A percentile compares a stretch with the other conserved stretches of the same genome.
These are phyloP conservation scores for Ramphastos sulfuratus DNA, from an alignment of 2,113 vertebrate species.

Conservation along the genomic window DNA sequence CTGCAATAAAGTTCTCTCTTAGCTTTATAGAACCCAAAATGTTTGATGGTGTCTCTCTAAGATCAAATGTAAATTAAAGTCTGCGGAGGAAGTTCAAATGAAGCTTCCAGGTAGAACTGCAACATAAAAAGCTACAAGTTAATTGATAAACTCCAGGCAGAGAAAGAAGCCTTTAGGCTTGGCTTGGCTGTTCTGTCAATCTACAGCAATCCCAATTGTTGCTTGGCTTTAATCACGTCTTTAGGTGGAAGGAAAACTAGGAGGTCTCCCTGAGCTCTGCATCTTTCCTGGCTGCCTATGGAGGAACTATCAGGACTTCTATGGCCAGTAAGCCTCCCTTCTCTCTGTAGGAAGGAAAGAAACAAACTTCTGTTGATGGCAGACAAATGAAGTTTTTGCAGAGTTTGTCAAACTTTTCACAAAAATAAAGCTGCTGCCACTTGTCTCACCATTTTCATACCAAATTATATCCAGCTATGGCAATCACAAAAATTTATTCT, in stretches of 20 bases:
- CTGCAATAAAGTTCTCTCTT: conserved; percentile 54
- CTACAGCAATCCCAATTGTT: conserved; percentile 1
- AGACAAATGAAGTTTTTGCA: background rate
- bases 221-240: background rate
- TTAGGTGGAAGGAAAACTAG: background rate
- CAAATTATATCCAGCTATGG: background rate
- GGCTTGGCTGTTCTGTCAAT: conserved; percentile 42
- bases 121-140: conserved; percentile 59
- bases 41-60: conserved; percentile 64
- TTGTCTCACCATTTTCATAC: background rate
- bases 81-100: conserved; percentile 70
- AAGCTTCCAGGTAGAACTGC: conserved; percentile 62
- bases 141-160: conserved; percentile 66
- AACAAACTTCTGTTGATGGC: background rate
- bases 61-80: conserved; percentile 66
- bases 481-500: background rate
- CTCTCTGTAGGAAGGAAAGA: background rate
- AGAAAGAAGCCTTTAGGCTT: conserved; percentile 66
- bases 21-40: conserved; percentile 39
- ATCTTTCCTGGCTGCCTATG: background rate
- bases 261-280: background rate
- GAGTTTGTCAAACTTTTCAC: background rate
- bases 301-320: background rate
- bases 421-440: background rate
- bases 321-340: background rate